Conservation (phyloP, 1,140 invertebrate genomes). For the Psix sp. region DNA sequence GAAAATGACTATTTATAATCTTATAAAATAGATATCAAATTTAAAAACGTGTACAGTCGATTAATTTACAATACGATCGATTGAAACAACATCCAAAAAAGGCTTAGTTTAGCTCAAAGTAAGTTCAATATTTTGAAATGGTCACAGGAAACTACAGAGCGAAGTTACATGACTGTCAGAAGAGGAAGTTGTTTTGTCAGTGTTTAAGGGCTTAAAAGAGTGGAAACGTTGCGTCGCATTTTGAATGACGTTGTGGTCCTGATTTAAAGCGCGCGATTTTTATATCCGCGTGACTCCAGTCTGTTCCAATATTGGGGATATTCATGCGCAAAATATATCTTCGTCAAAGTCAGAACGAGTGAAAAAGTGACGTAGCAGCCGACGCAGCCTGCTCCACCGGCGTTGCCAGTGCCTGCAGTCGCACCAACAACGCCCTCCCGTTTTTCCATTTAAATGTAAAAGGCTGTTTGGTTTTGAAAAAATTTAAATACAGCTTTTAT, state of each 20-base stretch:
- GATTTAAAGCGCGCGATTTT: constrained; percentile 49
- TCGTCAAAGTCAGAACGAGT: constrained; percentile 64
- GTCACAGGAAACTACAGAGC: constrained; percentile 18
- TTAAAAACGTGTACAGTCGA: no score
- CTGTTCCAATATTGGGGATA: constrained; percentile 60
- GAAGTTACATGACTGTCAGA: constrained; percentile 29
- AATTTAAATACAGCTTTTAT: constrained; percentile 61
- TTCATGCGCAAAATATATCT: constrained; percentile 63
- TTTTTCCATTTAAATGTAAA: constrained; percentile 60
- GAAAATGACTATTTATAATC: no score
- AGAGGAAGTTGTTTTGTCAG: constrained; percentile 39
- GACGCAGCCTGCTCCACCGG: constrained; percentile 42
- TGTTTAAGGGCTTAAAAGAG: constrained; percentile 40
- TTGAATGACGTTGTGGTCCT: constrained; percentile 55
- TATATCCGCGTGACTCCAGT: constrained; percentile 41
- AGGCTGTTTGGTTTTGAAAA: constrained; percentile 44
- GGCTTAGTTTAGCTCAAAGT: no score
- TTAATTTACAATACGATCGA: no score
- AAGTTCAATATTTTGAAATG: constrained; percentile 4
- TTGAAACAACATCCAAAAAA: no score
- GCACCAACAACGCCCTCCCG: constrained; percentile 46
- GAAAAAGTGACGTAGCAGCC: constrained; percentile 62
- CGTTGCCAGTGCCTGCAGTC: constrained; percentile 38
- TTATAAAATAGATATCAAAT: no score
- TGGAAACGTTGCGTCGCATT: constrained; percentile 49